Base-by-base conservation (phyloP, 2,113 vertebrate genomes). In the Xyliphius kryptos region DNA sequence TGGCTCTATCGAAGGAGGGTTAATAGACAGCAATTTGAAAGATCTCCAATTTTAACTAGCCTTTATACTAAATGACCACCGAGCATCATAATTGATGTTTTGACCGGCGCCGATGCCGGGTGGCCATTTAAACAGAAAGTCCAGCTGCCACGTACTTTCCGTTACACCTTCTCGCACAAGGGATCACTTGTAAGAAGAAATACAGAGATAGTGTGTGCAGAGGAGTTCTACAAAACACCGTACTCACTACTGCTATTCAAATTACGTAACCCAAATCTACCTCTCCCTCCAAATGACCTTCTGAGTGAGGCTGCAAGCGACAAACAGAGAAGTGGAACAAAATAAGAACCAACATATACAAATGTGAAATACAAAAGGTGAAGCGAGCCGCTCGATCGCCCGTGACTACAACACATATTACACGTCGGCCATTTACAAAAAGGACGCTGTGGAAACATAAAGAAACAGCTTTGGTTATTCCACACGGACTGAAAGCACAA, bases 211-310 rank as follows among this genome's bases (percentile, higher is more conserved):
- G 13, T 56, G 54, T 44, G 51, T 72, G 73, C 57, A 78, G 70
- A 67, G 70, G 50, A n/a, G n/a, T 77, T 79, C 85, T 85, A 80
- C 83, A 75, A 78, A 81, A 3, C 67, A 80, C 88, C 81, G 87
- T 76, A 77, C 89, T 91, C 89, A 85, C 89, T 91, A 90, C 75
- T 80, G 84, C 81, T 86, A 87, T 82, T 83, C 75, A 85, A 81
- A 80, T 84, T 75, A 84, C 82, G 78, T 72, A 83, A 89, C 87
- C 85, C 82, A 73, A 81, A 88, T 93, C 93, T 96, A 94, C 94
- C 94, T 97, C 93, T 91, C 88, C 85, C 91, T 85, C 89, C 89
- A 85, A 90, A 86, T 85, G 92, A 91, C 89, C 89, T 91, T 90
- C 91, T 85, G 71, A 91, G 86, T 76, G 88, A 86, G 75, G 89